Conservation (phyloP, 2,797 vertebrate species). For the Hipposideros larvatus region DNA sequence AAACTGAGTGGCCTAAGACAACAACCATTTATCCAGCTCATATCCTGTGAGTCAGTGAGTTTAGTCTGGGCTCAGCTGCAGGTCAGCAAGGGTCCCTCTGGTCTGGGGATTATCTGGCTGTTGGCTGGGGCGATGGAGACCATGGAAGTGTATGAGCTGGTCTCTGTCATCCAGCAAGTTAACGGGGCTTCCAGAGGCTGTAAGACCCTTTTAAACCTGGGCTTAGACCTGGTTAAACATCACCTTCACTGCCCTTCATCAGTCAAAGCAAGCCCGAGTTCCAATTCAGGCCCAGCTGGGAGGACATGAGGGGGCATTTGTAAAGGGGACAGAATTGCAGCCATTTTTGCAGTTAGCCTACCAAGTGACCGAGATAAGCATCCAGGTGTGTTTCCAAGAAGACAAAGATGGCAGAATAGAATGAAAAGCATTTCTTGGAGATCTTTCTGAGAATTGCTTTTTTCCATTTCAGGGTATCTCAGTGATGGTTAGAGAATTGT, state of each 20-base stretch:
- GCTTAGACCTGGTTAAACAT: background rate
- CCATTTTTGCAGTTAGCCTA: background rate
- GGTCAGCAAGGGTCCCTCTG: background rate
- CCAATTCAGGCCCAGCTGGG: background rate
- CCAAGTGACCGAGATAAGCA: background rate
- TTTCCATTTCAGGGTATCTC: background rate
- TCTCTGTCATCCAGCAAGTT: background rate
- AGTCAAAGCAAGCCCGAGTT: background rate
- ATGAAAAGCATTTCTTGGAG: background rate
- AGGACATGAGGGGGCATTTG: too few relatives aligned
- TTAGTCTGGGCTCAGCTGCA: background rate
- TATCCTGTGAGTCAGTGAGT: background rate
- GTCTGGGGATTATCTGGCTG: background rate
- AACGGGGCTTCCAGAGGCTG: background rate
- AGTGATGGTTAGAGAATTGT: background rate
- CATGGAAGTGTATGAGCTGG: background rate
- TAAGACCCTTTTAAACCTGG: background rate
- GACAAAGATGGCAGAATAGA: background rate
- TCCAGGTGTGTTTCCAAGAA: background rate
- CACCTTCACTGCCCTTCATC: accelerated
- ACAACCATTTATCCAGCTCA: background rate
- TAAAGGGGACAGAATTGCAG: background rate
- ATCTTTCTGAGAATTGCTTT: background rate
- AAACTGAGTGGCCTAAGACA: background rate
- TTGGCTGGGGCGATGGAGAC: background rate